Conservation (phyloP, 2,888 invertebrate genomes). For the Clistopyga incitator region DNA sequence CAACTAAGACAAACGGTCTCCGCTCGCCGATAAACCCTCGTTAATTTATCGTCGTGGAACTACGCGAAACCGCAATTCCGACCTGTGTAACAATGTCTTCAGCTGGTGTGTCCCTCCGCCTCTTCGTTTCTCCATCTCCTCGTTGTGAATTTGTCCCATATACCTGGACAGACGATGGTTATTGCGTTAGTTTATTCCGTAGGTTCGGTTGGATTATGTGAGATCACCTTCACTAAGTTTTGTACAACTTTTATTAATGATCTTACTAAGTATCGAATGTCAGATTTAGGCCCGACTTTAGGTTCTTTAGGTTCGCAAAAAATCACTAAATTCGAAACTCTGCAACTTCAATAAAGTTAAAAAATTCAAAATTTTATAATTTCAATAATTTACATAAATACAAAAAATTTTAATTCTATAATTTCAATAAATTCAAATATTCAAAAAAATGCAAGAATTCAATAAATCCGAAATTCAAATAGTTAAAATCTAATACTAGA, state of each 20-base stretch:
- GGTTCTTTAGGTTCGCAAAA: too few relatives aligned
- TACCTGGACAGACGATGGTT: not conserved
- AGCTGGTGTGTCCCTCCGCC: slow-evolving; percentile 59
- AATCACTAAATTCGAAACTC: too few relatives aligned
- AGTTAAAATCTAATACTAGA: too few relatives aligned
- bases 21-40: slow-evolving; percentile 76
- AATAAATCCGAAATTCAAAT: too few relatives aligned
- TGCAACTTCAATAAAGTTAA: too few relatives aligned
- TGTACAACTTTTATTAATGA: not conserved
- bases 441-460: too few relatives aligned
- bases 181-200: not conserved
- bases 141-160: not conserved
- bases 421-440: too few relatives aligned
- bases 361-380: too few relatives aligned
- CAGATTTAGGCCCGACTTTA: too few relatives aligned
- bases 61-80: slow-evolving; percentile 63
- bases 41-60: slow-evolving; percentile 78
- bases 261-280: not conserved
- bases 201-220: not conserved
- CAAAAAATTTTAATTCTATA: too few relatives aligned
- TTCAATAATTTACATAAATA: too few relatives aligned
- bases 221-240: not conserved
- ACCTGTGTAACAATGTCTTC: slow-evolving; percentile 73
- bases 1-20: slow-evolving; percentile 77
- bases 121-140: not conserved